phyloP scores from a whole-genome alignment of 2,797 vertebrate genomes.

The Falco peregrinus region DNA sequence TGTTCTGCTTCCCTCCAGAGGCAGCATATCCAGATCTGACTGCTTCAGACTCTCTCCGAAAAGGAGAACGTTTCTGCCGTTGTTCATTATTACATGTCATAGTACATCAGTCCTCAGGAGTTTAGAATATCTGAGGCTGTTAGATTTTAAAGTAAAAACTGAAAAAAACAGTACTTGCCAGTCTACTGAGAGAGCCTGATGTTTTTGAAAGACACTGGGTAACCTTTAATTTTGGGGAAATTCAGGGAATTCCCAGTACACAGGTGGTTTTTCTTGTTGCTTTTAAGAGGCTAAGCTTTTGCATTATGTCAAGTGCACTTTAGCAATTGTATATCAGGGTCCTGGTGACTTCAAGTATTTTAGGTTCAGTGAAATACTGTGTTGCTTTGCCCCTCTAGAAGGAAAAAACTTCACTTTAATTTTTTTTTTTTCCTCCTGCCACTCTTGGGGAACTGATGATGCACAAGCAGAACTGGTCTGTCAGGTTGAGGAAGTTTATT shows the following conservation, averaged over 20 bases:
- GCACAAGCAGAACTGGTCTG: background rate
- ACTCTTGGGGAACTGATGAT: background rate
- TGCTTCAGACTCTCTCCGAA: background rate
- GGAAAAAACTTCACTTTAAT: background rate
- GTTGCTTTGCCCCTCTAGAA: background rate
- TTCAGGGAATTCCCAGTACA: background rate
- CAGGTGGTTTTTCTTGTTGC: background rate
- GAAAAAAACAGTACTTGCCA: background rate
- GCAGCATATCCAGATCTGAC: background rate
- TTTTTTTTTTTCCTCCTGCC: background rate
- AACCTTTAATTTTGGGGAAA: background rate
- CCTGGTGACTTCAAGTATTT: background rate
- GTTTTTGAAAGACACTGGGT: background rate
- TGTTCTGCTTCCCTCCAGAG: background rate
- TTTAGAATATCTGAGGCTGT: background rate
- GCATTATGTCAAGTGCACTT: background rate
- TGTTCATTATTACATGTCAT: background rate
- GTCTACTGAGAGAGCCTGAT: background rate
- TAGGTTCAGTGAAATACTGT: background rate
- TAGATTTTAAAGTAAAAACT: background rate
- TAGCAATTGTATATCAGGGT: background rate
- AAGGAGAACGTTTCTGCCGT: rapidly evolving
- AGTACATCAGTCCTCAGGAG: background rate
- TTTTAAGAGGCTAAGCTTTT: background rate
- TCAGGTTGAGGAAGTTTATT: background rate